phyloP scores from a whole-genome alignment of 2,888 invertebrate species.

The Helleia helle region DNA sequence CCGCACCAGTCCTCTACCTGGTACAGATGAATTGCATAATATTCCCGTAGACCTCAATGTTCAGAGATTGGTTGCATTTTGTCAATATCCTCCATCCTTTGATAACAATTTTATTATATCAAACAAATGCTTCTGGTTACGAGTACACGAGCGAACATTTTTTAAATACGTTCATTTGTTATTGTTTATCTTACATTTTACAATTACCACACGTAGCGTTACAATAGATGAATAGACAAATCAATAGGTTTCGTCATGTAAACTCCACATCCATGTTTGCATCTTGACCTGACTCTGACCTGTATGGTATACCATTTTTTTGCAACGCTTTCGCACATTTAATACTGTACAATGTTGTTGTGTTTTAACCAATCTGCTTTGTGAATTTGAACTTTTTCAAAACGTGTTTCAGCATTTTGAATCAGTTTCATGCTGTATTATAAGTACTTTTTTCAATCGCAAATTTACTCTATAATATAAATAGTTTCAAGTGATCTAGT shows the following conservation, averaged over 20 bases:
- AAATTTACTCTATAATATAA: not conserved
- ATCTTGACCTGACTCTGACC: slow-evolving; percentile 11
- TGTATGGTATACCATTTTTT: slow-evolving; percentile 27
- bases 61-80: slow-evolving; percentile 43
- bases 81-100: slow-evolving; percentile 35
- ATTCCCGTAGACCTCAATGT: slow-evolving; percentile 57
- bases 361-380: slow-evolving; percentile 18
- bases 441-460: slow-evolving; percentile 21
- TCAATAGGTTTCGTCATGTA: slow-evolving; percentile 22
- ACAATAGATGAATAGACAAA: no score
- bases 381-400: slow-evolving; percentile 24
- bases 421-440: not conserved
- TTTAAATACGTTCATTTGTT: not conserved
- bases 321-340: slow-evolving; percentile 61
- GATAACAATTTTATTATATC: slow-evolving; percentile 30
- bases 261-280: slow-evolving; percentile 15
- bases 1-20: slow-evolving; percentile 76
- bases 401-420: slow-evolving; percentile 27
- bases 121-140: slow-evolving; percentile 43
- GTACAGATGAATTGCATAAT: slow-evolving; percentile 60
- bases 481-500: not conserved
- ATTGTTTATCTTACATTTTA: slow-evolving; percentile 2
- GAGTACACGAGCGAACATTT: slow-evolving; percentile 10
- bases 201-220: slow-evolving; percentile 4
- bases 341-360: slow-evolving; percentile 23